Evolutionary conservation across 2,113 vertebrate species (phyloP).

Genomic region (Macrotis lagotis): DNA sequence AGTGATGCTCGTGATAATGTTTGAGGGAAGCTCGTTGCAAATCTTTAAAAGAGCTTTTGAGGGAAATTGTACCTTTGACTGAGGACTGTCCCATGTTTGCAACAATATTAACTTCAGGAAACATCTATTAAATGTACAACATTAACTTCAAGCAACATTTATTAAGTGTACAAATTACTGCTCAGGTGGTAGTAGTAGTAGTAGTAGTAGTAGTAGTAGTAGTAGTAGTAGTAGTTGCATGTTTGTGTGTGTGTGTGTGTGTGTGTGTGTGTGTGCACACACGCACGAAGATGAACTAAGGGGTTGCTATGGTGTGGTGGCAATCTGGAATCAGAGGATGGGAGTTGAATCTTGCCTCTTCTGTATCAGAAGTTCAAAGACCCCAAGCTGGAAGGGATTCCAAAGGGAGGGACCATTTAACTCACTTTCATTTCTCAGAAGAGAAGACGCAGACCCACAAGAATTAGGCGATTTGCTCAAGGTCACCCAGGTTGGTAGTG

Average conservation of each 20-base stretch:
- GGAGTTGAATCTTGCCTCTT: background rate
- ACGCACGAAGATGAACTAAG: background rate
- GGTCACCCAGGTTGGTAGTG: background rate
- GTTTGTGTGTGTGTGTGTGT: too few relatives aligned
- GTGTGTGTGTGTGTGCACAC: too few relatives aligned
- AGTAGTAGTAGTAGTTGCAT: too few relatives aligned
- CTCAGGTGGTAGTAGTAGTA: background rate
- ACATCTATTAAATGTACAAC: background rate
- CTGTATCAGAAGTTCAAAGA: background rate
- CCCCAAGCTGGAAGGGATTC: background rate
- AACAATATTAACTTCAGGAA: background rate
- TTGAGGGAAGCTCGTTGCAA: background rate
- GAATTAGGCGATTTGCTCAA: background rate
- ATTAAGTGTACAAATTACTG: background rate
- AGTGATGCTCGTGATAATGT: background rate
- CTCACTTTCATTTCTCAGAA: background rate
- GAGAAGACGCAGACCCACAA: background rate
- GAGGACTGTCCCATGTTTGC: background rate
- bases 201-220: too few relatives aligned
- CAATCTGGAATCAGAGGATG: background rate
- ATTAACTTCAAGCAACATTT: background rate
- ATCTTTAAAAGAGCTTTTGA: background rate
- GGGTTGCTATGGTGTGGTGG: background rate
- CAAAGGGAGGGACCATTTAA: background rate
- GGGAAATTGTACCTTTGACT: background rate